Percentiles rank a stretch among this genome's conserved stretches.
Evolutionary conservation across 2,113 vertebrate genomes (phyloP).

Genomic region (Acrocephalus kingi): DNA sequence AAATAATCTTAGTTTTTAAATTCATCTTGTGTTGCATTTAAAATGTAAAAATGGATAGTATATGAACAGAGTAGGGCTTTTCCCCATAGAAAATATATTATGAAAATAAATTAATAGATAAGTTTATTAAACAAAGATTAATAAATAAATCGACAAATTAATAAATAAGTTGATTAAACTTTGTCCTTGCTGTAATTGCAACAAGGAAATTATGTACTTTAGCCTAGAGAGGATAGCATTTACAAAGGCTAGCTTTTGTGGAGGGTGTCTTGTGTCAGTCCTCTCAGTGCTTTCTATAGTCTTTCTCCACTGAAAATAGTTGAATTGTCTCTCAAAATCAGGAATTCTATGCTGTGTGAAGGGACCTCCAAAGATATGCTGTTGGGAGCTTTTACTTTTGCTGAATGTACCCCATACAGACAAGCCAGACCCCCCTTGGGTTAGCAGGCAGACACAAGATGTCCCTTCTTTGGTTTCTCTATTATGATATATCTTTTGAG

Average conservation of each 20-base stretch:
- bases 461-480: background rate
- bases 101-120: background rate
- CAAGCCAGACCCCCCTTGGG: background rate
- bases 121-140: background rate
- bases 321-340: background rate
- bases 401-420: background rate
- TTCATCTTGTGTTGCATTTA: background rate
- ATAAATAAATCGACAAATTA: background rate
- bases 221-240: background rate
- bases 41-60: background rate
- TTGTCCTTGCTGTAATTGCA: background rate
- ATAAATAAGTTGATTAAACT: background rate
- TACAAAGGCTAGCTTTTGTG: background rate
- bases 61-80: background rate
- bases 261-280: background rate
- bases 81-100: background rate
- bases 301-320: background rate
- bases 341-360: background rate
- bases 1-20: background rate
- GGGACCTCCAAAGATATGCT: accelerated
- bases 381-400: background rate
- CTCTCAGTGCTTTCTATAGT: background rate
- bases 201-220: background rate
- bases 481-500: background rate
- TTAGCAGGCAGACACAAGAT: background rate